These are phyloP conservation scores for Botrylloides violaceus DNA, from an alignment of 23 tunicate species.

Conservation along the genomic window DNA sequence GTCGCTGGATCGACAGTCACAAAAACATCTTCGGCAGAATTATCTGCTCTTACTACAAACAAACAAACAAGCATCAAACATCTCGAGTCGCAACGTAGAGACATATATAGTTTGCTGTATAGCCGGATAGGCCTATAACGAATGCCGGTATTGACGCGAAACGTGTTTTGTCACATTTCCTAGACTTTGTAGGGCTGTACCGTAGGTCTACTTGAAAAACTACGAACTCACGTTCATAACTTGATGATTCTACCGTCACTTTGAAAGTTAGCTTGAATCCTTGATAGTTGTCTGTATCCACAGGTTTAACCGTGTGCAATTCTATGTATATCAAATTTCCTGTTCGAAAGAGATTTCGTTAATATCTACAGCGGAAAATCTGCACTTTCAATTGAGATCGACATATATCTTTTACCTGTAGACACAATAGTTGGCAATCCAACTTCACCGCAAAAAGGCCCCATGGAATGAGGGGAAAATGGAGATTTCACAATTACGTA, in stretches of 20 bases:
- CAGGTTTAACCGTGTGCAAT: slow-evolving; percentile 1
- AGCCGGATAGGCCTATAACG: no score
- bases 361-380: neutral
- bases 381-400: neutral
- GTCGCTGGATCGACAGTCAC: slow-evolving; percentile 14
- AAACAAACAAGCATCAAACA: neutral
- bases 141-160: neutral
- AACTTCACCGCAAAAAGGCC: slow-evolving; percentile 16
- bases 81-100: no score
- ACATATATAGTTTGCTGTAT: no score
- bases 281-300: slow-evolving; percentile 13
- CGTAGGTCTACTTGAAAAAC: no score
- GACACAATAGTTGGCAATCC: slow-evolving; percentile 12
- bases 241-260: slow-evolving; percentile 20
- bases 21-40: neutral
- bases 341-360: slow-evolving; percentile 2
- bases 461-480: slow-evolving; percentile 14
- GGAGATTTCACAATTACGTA: slow-evolving; percentile 23
- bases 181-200: no score
- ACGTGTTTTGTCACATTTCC: neutral
- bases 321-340: slow-evolving; percentile 26
- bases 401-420: slow-evolving; percentile 10
- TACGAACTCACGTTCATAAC: slow-evolving; percentile 32
- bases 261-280: slow-evolving; percentile 18
- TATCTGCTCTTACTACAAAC: slow-evolving; percentile 17